Evolutionary conservation across 2,797 vertebrate species (phyloP).

Genomic region (Tragelaphus oryx): DNA sequence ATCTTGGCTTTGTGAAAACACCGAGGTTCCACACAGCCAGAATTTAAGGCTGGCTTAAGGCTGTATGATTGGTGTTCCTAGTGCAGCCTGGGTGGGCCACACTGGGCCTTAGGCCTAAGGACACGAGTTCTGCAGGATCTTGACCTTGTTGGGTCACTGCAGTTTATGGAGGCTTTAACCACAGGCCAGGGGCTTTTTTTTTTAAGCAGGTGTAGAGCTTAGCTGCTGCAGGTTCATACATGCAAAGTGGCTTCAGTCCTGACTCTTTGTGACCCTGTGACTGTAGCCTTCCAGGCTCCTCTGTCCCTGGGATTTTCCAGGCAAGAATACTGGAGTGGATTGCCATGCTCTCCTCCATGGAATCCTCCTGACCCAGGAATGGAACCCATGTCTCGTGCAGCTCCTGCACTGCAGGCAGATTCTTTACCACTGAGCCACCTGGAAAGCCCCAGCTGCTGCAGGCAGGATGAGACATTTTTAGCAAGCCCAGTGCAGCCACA

Average conservation of each 20-base stretch:
- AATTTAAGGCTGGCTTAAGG: too few species aligned
- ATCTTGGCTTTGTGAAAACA: not conserved
- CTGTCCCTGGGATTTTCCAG: not conserved
- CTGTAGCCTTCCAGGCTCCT: not conserved
- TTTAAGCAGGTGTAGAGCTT: not conserved
- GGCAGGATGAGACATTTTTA: fast-evolving
- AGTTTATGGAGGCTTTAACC: not conserved
- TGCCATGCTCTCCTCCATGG: not conserved
- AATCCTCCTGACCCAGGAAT: not conserved
- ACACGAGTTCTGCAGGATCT: fast-evolving
- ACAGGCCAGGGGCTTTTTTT: not conserved
- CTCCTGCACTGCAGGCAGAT: not conserved
- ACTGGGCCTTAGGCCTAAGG: fast-evolving
- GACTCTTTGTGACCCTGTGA: not conserved
- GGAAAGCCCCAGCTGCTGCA: not conserved
- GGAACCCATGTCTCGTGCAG: not conserved
- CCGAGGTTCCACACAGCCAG: fast-evolving
- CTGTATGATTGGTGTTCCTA: fast-evolving
- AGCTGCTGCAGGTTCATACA: not conserved
- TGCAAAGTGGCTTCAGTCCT: not conserved
- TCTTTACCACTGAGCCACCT: not conserved
- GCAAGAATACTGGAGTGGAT: not conserved
- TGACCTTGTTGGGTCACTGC: not conserved
- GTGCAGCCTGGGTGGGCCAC: fast-evolving
- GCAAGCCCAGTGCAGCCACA: fast-evolving